A percentile compares a stretch with the other conserved stretches of the same genome.
Evolutionary conservation across 2,797 vertebrate genomes (phyloP).

Genomic region (Ctenosaura bakeri): DNA sequence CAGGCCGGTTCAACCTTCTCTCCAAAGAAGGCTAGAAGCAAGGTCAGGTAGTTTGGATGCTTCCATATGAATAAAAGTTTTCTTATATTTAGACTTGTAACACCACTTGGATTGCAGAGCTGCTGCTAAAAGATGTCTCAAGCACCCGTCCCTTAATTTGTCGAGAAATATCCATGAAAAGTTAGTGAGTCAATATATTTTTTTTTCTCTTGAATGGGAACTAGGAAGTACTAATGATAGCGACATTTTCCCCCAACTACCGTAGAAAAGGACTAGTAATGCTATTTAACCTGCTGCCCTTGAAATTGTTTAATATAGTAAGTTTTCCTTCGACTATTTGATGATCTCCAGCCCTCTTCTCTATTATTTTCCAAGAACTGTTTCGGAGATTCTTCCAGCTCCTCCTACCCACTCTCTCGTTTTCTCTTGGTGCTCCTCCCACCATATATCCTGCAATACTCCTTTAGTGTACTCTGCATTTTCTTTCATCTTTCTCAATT

Average conservation of each 20-base stretch:
- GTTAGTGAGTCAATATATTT: conserved; percentile 35
- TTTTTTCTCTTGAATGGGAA: conserved; percentile 33
- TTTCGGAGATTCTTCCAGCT: conserved; percentile 62
- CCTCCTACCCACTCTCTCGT: conserved; percentile 62
- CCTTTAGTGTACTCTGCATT: conserved; percentile 53
- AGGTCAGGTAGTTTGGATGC: conserved; percentile 63
- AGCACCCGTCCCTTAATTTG: conserved; percentile 38
- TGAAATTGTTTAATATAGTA: conserved; percentile 69
- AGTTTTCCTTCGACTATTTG: conserved; percentile 66
- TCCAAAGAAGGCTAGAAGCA: conserved; percentile 63
- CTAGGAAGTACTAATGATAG: conserved; percentile 66
- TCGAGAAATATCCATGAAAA: conserved; percentile 55
- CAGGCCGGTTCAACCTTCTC: conserved; percentile 72
- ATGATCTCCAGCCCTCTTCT: conserved; percentile 59
- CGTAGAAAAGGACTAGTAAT: conserved; percentile 67
- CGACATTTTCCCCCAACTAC: conserved; percentile 66
- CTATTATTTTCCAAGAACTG: conserved; percentile 49
- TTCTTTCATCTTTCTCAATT: conserved; percentile 67
- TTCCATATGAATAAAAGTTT: conserved; percentile 64
- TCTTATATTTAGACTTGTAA: conserved; percentile 50
- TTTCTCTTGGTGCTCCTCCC: conserved; percentile 54
- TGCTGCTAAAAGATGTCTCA: neutral
- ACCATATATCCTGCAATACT: conserved; percentile 60
- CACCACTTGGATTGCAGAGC: conserved; percentile 42
- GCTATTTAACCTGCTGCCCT: conserved; percentile 68